A percentile compares a stretch with the other conserved stretches of the same genome.
Evolutionary conservation across 2,888 invertebrate genomes (phyloP).

Genomic region (Geotrupes spiniger): DNA sequence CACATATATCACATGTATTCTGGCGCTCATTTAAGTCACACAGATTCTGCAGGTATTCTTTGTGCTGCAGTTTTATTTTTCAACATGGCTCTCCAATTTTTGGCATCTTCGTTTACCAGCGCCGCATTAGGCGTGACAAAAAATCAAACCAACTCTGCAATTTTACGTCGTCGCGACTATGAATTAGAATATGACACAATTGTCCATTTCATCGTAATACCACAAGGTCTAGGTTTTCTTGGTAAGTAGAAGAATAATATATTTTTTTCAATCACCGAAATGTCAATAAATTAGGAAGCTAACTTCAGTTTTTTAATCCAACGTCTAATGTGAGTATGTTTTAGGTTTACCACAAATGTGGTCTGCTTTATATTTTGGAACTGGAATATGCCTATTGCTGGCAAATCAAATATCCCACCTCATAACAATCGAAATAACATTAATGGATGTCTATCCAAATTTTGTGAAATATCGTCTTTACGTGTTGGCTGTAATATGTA

Average conservation of each 20-base stretch:
- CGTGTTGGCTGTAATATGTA: conserved; percentile 16
- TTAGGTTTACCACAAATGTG: conserved; percentile 22
- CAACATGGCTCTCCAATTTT: not conserved
- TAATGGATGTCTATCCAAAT: conserved; percentile 21
- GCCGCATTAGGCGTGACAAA: conserved; percentile 6
- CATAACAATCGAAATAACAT: conserved; percentile 16
- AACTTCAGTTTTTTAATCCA: too few species aligned
- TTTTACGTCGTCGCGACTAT: not conserved
- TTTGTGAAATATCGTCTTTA: conserved; percentile 19
- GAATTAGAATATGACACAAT: not conserved
- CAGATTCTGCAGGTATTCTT: conserved; percentile 8
- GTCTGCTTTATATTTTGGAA: conserved; percentile 19
- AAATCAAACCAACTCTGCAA: not conserved
- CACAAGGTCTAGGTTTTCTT: conserved; percentile 10
- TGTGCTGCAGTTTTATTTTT: conserved; percentile 5
- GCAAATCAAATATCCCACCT: conserved; percentile 19
- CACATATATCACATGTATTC: conserved; percentile 18
- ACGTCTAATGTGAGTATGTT: too few species aligned
- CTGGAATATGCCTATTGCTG: conserved; percentile 13
- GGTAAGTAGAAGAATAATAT: conserved; percentile 2
- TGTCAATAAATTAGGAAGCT: too few species aligned
- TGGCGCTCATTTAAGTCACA: conserved; percentile 6
- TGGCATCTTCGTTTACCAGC: conserved; percentile 6
- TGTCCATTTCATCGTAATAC: conserved; percentile 13
- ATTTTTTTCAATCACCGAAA: too few species aligned